Percentiles rank a stretch among this genome's conserved stretches.
Conservation (phyloP, 2,797 vertebrate species). For the Onychomys leucogaster region DNA sequence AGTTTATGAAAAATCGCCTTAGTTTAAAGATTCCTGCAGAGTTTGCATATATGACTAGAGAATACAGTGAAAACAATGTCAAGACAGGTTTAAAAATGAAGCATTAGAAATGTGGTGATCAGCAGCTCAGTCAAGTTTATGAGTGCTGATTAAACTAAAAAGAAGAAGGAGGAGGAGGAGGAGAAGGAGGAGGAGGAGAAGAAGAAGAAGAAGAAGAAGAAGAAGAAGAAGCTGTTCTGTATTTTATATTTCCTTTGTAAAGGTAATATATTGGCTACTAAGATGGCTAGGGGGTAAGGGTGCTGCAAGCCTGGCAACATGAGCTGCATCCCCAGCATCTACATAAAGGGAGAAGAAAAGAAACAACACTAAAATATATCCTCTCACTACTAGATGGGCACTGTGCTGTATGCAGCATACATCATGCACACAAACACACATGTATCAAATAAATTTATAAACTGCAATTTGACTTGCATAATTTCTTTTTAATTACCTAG, state of each 20-base stretch:
- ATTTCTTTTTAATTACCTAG: slow-evolving; percentile 5
- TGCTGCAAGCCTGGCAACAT: not conserved
- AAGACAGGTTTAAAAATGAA: not conserved
- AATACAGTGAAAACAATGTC: not conserved
- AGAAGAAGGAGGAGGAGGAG: too few relatives aligned
- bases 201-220: not conserved
- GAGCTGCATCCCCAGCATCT: not conserved
- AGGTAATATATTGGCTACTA: not conserved
- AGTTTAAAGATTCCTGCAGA: not conserved
- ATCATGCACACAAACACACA: not conserved
- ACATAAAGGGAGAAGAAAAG: not conserved
- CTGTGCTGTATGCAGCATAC: not conserved
- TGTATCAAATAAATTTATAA: not conserved
- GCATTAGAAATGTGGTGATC: not conserved
- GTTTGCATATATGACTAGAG: not conserved
- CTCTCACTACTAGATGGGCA: not conserved
- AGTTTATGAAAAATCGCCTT: not conserved
- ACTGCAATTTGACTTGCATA: not conserved
- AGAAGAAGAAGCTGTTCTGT: not conserved
- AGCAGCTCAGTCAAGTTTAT: not conserved
- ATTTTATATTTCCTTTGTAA: slow-evolving; percentile 25
- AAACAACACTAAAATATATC: not conserved
- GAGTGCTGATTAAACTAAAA: not conserved
- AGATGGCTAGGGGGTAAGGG: not conserved
- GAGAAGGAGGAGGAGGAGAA: too few relatives aligned